Conservation (phyloP, 2,888 invertebrate species). For the Melinaea marsaeus region DNA sequence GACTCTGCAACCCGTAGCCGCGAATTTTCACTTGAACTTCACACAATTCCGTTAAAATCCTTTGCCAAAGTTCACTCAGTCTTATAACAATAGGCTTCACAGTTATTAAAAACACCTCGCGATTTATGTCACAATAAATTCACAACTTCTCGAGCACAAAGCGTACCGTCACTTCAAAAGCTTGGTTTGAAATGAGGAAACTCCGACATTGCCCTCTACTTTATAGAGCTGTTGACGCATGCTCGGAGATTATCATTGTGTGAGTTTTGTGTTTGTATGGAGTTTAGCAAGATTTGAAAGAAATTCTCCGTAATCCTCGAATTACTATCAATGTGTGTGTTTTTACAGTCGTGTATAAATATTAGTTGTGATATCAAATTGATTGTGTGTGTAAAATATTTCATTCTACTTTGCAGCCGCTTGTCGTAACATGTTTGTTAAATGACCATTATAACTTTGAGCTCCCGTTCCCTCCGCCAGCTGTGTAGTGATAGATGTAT, state of each 20-base stretch:
- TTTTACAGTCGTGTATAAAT: constrained; percentile 31
- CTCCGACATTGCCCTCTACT: constrained; percentile 37
- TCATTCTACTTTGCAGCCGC: constrained; percentile 31
- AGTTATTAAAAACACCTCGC: constrained; percentile 26
- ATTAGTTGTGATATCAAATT: constrained; percentile 10
- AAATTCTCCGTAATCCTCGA: constrained; percentile 60
- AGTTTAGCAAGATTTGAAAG: constrained; percentile 42
- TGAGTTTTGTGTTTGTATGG: constrained; percentile 30
- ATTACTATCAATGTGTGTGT: constrained; percentile 38
- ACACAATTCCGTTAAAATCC: constrained; percentile 38
- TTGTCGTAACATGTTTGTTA: constrained; percentile 50
- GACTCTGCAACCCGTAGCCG: constrained; percentile 42
- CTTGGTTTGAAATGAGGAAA: constrained; percentile 48
- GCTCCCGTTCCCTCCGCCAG: constrained; percentile 39
- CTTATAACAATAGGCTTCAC: constrained; percentile 33
- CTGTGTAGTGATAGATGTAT: constrained; percentile 24
- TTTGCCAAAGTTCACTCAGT: constrained; percentile 34
- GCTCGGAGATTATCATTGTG: constrained; percentile 46
- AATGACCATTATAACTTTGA: constrained; percentile 33
- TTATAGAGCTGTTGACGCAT: constrained; percentile 49
- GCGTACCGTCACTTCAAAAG: constrained; percentile 48
- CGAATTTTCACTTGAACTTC: constrained; percentile 52
- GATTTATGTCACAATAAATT: constrained; percentile 70
- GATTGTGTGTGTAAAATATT: constrained; percentile 42
- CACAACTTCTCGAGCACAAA: constrained; percentile 53